Evolutionary conservation across 2,797 vertebrate genomes (phyloP), one percentile per base, ranked within the genome.

Genomic region (Presbytis comata): DNA sequence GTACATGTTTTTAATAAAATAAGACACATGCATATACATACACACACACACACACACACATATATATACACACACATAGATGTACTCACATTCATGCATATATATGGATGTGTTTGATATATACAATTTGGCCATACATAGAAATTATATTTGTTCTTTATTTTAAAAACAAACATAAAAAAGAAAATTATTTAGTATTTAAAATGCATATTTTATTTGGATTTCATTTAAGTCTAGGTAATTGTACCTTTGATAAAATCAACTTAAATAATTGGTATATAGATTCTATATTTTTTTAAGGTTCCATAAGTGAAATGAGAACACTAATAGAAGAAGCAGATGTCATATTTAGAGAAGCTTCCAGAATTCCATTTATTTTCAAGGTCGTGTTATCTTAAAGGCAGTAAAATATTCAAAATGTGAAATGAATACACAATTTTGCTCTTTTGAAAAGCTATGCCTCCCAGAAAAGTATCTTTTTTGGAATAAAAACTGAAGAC

Each of bases 1-100:
- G 86, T 97, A 87, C 80, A 96, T 97, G 95, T 95, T 98, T 98
- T 97, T 97, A 98, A 97, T 98, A 97, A 97, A 94, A 93, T 4
- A 83, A 72, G n/a, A 92, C 39, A 86, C 90, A 85, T 67, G 84
- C 36, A 80, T 26, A 78, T 26, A 81, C 19, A 48, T 28, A 57
- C 14, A 90, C 13, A 53, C 5, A 53, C 14, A 55, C 19, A 22
- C 19, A 53, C 30, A 41, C 36, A 57, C 14, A 90, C 22, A 78
- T 8, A n/a, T 28, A 61, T 26, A 46, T 9, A 33, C 6, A 9
- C 39, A 14, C 12, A 57, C 3, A 8, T 41, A 41, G 46, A 33
- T 44, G 14, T 94, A 33, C 1, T 46, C 41, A 89, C 21, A 44
- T 85, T 85, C 55, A 57, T 89, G 17, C 22, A 41, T 87, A 36